Base-by-base conservation (phyloP, 2,113 vertebrate species). In the Aptenodytes patagonicus region DNA sequence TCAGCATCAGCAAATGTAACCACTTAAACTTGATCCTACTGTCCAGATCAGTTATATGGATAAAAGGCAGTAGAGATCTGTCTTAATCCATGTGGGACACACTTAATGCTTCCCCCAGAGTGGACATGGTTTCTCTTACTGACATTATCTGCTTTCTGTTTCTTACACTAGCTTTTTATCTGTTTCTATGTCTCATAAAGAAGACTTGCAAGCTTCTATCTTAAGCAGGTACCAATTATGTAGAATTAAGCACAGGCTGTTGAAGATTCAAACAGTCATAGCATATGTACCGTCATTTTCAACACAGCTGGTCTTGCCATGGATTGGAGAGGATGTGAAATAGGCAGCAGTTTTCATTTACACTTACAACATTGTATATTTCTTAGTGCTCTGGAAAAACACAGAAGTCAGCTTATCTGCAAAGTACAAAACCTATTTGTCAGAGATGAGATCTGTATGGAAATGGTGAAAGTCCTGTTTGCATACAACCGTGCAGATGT, bases 21-120 rank as follows among this genome's bases (percentile, higher is more conserved):
- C 96, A 97, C 95, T 98, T 98, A 98, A 96, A 97, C 76, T 84
- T 97, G 94, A 98, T 98, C 96, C 94, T 92, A 81, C 95, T 98
- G 96, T 98, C 97, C 92, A 92, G 92, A 96, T 95, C 97, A 96
- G 96, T 98, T 98, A 98, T 79, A 91, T 82, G 92, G 97, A 98
- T 97, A 96, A 98, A 98, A 98, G 96, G 87, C 97, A 98, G 96
- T 34, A 85, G 76, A 95, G 91, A 95, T 97, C 95, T 97, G 90
- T 77, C 34, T 90, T 96, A 89, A 96, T 96, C 94, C 96, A 72
- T 65, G 83, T 93, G 97, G 96, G 93, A 96, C 78, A 69, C 28
- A 84, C 93, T 96, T 96, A 97, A 96, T 94, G 32, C 64, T 93
- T 96, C 46, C 89, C 66, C 58, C 28, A 55, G 82, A 95, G 62